Evolutionary conservation across 2,797 vertebrate species (phyloP).

Genomic region (Alauda arvensis): DNA sequence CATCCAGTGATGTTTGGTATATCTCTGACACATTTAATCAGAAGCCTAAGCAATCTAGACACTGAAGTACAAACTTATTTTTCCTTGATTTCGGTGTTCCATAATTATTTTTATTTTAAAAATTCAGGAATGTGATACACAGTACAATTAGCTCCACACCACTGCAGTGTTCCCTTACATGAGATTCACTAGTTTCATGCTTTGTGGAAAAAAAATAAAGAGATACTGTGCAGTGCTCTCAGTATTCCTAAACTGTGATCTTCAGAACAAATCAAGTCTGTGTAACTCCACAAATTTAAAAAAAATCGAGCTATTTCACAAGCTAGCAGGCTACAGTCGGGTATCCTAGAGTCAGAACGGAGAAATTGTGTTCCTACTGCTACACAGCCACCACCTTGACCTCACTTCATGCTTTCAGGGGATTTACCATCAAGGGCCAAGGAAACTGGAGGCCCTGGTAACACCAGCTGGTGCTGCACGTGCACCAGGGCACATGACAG

Average conservation of each 20-base stretch:
- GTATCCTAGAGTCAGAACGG: constrained; percentile 15
- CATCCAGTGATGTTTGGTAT: background rate
- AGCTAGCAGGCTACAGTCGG: constrained; percentile 19
- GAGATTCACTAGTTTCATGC: constrained; percentile 29
- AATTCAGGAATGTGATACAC: constrained; percentile 61
- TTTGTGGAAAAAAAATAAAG: background rate
- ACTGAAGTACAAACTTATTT: constrained; percentile 23
- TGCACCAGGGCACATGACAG: background rate
- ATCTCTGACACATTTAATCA: background rate
- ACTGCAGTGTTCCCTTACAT: constrained; percentile 35
- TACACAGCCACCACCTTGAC: background rate
- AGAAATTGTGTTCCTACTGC: constrained; percentile 12
- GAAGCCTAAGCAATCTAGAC: background rate
- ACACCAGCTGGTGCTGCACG: background rate
- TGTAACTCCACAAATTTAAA: background rate
- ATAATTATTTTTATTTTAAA: constrained; percentile 44
- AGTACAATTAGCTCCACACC: constrained; percentile 53
- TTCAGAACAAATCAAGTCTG: constrained; percentile 15
- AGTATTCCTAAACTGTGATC: constrained; percentile 1
- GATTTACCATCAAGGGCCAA: background rate
- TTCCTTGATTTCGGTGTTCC: constrained; percentile 42
- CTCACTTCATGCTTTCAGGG: background rate
- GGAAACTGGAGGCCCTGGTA: background rate
- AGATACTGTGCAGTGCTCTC: background rate
- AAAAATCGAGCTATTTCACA: constrained; percentile 14